phyloP scores from a whole-genome alignment of 2,797 vertebrate genomes.

The Hybognathus amarus region DNA sequence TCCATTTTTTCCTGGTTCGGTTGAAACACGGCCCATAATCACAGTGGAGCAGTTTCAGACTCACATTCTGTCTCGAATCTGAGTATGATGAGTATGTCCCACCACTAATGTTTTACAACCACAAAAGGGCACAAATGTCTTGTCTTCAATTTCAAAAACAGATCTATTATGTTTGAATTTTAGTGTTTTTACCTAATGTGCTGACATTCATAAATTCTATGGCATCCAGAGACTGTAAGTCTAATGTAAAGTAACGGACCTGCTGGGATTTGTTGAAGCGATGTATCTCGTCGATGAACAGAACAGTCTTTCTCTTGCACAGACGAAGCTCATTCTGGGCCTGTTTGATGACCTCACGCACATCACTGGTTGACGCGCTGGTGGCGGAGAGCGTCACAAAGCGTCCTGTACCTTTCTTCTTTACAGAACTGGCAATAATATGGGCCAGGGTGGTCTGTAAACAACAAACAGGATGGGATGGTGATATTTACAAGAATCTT shows the following conservation, averaged over 20 bases:
- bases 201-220: background rate
- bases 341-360: conserved; percentile 94
- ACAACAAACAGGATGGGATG: background rate
- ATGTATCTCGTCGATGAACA: conserved; percentile 98
- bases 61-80: no score
- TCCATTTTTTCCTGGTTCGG: no score
- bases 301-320: conserved; percentile 93
- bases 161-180: no score
- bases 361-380: conserved; percentile 87
- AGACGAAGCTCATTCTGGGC: conserved; percentile 93
- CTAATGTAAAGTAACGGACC: conserved; percentile 72
- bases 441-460: conserved; percentile 94
- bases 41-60: no score
- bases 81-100: background rate
- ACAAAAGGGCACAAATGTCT: background rate
- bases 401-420: conserved; percentile 82
- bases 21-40: no score
- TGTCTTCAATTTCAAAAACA: background rate
- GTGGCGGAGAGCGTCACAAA: conserved; percentile 93
- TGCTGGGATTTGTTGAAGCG: conserved; percentile 98
- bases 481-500: background rate
- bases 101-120: background rate
- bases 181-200: no score
- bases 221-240: background rate
- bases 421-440: conserved; percentile 89